These are phyloP conservation scores for Cistogaster globosa DNA, from an alignment of 2,888 invertebrate genomes.

Conservation along the genomic window DNA sequence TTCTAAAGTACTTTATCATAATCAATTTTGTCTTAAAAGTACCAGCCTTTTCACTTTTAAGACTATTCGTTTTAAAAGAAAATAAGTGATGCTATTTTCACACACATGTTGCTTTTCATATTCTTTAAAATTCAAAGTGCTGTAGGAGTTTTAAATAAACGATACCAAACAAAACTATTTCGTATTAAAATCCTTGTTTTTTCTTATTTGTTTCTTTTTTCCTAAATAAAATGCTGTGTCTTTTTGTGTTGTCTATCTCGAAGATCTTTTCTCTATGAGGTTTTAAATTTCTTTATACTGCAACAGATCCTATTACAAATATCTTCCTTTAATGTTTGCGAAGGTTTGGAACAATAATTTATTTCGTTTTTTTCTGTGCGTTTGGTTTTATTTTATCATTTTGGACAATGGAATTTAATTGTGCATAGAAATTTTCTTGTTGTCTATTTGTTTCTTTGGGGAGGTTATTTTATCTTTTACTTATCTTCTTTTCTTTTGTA, in stretches of 20 bases:
- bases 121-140: background rate
- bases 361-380: background rate
- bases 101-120: too few relatives aligned
- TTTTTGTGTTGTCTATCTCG: background rate
- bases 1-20: too few relatives aligned
- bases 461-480: conserved; percentile 28
- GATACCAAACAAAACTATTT: background rate
- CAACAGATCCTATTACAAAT: conserved; percentile 65
- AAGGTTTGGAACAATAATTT: conserved; percentile 43
- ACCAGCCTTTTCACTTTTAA: too few relatives aligned
- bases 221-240: background rate
- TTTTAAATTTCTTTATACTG: conserved; percentile 59
- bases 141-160: background rate
- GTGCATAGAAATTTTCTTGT: conserved; percentile 46
- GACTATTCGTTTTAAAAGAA: too few relatives aligned
- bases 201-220: background rate
- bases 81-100: too few relatives aligned
- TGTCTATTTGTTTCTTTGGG: conserved; percentile 23
- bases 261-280: conserved; percentile 14
- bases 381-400: conserved; percentile 25
- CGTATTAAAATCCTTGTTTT: background rate
- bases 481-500: background rate
- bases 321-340: conserved; percentile 20
- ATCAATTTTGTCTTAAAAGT: too few relatives aligned
- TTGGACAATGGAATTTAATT: conserved; percentile 66